Percentiles rank a stretch among this genome's conserved stretches.
phyloP scores from a whole-genome alignment of 2,888 invertebrate species.

The Trichopoda pennipes region DNA sequence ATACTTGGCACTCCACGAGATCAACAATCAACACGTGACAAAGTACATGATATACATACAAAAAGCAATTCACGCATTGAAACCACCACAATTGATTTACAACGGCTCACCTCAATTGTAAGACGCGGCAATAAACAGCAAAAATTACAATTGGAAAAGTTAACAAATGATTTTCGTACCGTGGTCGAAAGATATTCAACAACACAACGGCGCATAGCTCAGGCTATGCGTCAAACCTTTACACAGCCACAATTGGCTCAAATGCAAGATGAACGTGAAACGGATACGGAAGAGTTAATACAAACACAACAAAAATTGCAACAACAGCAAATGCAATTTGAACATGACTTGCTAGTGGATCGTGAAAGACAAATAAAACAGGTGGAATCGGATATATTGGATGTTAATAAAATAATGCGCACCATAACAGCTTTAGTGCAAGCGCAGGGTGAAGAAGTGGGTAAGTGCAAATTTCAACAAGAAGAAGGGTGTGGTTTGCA shows the following conservation, averaged over 20 bases:
- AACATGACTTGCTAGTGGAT: constrained; percentile 90
- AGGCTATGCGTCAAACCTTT: constrained; percentile 84
- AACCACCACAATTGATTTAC: constrained; percentile 87
- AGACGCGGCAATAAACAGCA: constrained; percentile 89
- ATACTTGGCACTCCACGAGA: constrained; percentile 89
- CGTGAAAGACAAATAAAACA: constrained; percentile 89
- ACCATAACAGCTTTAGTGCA: constrained; percentile 87
- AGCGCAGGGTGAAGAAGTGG: constrained; percentile 87
- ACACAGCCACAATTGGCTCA: constrained; percentile 72
- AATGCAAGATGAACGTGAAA: constrained; percentile 73
- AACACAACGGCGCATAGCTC: constrained; percentile 88
- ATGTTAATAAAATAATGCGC: constrained; percentile 91
- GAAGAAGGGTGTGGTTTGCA: no score
- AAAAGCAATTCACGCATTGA: constrained; percentile 88
- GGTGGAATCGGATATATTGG: constrained; percentile 91
- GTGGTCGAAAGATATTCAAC: constrained; percentile 88
- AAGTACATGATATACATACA: constrained; percentile 87
- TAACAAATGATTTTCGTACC: constrained; percentile 91
- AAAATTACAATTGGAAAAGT: constrained; percentile 90
- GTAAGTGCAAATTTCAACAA: constrained; percentile 82
- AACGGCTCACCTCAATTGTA: constrained; percentile 86
- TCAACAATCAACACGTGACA: constrained; percentile 85
- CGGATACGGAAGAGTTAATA: constrained; percentile 78
- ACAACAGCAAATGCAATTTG: constrained; percentile 84
- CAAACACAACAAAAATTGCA: constrained; percentile 79